Base-by-base conservation (phyloP, 2,113 vertebrate species). In the Myotis lucifugus region DNA sequence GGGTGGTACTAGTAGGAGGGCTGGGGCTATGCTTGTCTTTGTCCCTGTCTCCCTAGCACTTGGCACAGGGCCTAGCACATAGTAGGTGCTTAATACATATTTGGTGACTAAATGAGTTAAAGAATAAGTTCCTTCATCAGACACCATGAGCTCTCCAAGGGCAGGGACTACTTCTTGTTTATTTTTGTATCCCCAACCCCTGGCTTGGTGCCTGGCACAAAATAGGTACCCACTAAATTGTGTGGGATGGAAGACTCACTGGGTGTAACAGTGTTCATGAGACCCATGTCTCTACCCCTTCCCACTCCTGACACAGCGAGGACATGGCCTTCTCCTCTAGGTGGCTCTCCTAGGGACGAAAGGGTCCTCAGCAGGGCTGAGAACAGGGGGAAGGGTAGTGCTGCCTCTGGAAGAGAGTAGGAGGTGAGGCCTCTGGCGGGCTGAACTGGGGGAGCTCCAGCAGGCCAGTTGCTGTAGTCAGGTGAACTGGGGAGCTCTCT, bases 41-140 rank as follows among this genome's bases (percentile, higher is more conserved):
- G 40, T 82, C 12, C 2, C 19, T 77, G 46, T 91, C 37, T 88
- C 72, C 59, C 23, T n/a, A 83, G 79, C 46, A 92, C 40, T 72
- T 90, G 69, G 61, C 52, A 76, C 34, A 37, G 54, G 59, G 46
- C 34, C 64, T 72, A 29, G 64, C 69, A 84, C 23, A 78, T 3
- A 76, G 48, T 67, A 70, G 78, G 29, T 70, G 13, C 19, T 89
- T 56, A 82, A 54, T 83, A 64, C 15, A 52, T 29, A 84, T 90
- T 56, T 94, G 25, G 14, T 69, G 13, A 93, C 50, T 87, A 34
- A 90, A 83, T 74, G 40, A 86, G 77, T 79, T 87, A 66, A 90
- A 70, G 82, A 91, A 81, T 76, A 88, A 79, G 50, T 81, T 73
- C 40, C 88, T 76, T 34, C n/a, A 69, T 23, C 42, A 94, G 89